Percentiles rank a stretch among this genome's conserved stretches.
Evolutionary conservation across 2,888 invertebrate genomes (phyloP).

Genomic region (Thera britannica): DNA sequence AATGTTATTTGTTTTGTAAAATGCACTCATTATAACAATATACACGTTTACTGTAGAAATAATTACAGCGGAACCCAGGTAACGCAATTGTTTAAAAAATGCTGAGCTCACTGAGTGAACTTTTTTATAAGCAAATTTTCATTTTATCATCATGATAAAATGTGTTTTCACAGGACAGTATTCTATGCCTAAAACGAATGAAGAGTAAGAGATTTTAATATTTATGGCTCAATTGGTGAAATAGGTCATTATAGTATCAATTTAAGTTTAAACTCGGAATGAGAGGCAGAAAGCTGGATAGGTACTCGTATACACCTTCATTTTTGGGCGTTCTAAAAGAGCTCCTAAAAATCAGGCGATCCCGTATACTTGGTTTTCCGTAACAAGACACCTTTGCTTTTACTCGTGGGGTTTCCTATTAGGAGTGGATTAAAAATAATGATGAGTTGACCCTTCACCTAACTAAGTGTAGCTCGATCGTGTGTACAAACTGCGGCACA

Average conservation of each 20-base stretch:
- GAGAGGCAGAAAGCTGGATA: too few relatives aligned
- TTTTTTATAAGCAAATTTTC: conserved; percentile 3
- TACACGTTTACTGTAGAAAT: conserved; percentile 10
- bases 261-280: too few relatives aligned
- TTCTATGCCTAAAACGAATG: too few relatives aligned
- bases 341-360: conserved; percentile 13
- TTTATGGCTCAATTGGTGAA: too few relatives aligned
- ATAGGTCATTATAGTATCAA: too few relatives aligned
- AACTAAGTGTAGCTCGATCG: conserved; percentile 27
- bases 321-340: too few relatives aligned
- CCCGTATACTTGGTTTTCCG: conserved; percentile 35
- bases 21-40: conserved; percentile 3
- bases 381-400: conserved; percentile 50
- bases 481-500: conserved; percentile 7
- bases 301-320: too few relatives aligned
- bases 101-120: conserved; percentile 2
- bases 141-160: background rate
- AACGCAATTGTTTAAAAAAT: conserved; percentile 18
- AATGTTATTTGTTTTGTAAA: conserved; percentile 2
- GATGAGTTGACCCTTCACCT: conserved; percentile 42
- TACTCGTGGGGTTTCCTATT: conserved; percentile 54
- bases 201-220: too few relatives aligned
- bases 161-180: background rate
- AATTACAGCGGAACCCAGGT: conserved; percentile 12
- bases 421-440: conserved; percentile 51